Conservation (phyloP, 2,113 vertebrate species). For the Aspiorhynchus laticeps region DNA sequence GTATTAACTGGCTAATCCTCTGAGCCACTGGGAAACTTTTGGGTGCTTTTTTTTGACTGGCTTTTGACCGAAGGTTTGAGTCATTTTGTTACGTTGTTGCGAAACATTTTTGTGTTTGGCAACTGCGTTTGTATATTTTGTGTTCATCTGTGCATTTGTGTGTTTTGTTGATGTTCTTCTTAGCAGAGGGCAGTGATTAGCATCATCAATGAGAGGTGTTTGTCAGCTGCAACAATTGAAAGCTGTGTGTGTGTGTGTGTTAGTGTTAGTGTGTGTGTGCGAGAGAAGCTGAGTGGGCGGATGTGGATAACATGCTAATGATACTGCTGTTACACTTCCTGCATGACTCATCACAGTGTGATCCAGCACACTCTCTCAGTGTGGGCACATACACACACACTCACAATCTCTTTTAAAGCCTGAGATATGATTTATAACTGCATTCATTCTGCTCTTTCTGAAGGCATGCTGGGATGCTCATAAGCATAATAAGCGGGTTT, state of each 20-base stretch:
- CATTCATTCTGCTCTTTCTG: slow-evolving; percentile 14
- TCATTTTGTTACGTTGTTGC: not conserved
- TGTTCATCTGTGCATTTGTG: slow-evolving; percentile 29
- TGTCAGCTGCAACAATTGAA: slow-evolving; percentile 41
- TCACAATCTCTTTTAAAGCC: slow-evolving; percentile 49
- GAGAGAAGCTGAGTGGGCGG: slow-evolving; percentile 69
- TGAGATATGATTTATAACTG: slow-evolving; percentile 42
- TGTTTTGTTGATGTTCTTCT: slow-evolving; percentile 28
- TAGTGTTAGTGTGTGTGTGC: slow-evolving; percentile 25
- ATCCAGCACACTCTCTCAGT: slow-evolving; percentile 66
- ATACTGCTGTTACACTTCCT: slow-evolving; percentile 70
- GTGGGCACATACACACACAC: slow-evolving; percentile 42
- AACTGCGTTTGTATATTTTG: slow-evolving; percentile 17
- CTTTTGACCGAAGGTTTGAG: not conserved
- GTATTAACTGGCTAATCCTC: slow-evolving; percentile 9
- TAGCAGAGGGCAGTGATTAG: slow-evolving; percentile 34
- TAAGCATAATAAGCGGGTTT: not conserved
- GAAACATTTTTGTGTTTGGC: not conserved
- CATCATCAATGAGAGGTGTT: slow-evolving; percentile 41
- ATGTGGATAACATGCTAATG: slow-evolving; percentile 76
- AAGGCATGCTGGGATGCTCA: slow-evolving; percentile 32
- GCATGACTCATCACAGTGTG: slow-evolving; percentile 75
- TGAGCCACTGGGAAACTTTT: slow-evolving; percentile 22
- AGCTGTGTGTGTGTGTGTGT: slow-evolving; percentile 29
- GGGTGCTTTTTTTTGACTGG: slow-evolving; percentile 11